Evolutionary conservation across 2,797 vertebrate species (phyloP).

Genomic region (Ficedula albicollis): DNA sequence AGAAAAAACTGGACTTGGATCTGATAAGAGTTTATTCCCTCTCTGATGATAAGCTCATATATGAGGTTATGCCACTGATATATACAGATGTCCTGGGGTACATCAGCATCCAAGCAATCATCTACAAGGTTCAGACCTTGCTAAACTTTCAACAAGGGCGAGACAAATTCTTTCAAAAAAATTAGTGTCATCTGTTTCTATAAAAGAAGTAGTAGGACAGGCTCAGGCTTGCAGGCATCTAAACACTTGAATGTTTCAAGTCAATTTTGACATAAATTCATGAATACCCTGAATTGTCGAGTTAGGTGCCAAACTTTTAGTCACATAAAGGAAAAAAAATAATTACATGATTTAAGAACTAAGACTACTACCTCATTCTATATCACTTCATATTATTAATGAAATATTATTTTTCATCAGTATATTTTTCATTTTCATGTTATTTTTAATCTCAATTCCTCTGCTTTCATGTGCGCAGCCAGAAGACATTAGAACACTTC

Average conservation of each 20-base stretch:
- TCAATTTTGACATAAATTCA: background rate
- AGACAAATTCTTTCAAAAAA: background rate
- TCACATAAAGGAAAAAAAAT: background rate
- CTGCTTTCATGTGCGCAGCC: background rate
- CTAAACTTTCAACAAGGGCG: background rate
- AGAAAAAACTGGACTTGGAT: background rate
- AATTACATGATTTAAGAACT: background rate
- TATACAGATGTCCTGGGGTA: background rate
- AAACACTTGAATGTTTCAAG: background rate
- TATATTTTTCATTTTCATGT: background rate
- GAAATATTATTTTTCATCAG: background rate
- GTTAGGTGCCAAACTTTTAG: background rate
- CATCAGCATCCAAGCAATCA: background rate
- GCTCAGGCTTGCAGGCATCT: background rate
- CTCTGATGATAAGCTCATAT: background rate
- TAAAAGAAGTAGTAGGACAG: background rate
- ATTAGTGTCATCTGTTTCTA: background rate
- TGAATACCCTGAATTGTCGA: background rate
- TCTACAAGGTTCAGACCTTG: background rate
- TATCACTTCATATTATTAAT: background rate
- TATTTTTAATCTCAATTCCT: background rate
- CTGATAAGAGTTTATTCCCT: background rate
- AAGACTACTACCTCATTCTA: background rate
- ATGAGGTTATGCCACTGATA: background rate
- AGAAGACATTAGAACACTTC: background rate